Evolutionary conservation across 1,140 invertebrate genomes (phyloP).

Genomic region (Bombus picipes): DNA sequence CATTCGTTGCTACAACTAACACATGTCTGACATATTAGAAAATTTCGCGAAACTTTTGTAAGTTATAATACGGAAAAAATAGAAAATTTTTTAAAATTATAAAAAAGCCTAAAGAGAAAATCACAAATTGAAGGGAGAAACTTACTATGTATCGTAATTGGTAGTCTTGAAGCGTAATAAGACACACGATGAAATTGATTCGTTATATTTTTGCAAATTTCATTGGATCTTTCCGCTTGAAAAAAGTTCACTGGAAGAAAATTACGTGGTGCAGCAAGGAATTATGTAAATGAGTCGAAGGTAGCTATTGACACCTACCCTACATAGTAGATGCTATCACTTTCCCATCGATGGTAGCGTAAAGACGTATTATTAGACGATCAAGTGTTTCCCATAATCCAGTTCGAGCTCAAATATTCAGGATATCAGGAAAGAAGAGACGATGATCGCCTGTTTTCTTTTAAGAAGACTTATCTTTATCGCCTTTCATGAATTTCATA

Average conservation of each 20-base stretch:
- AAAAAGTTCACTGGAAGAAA: not conserved
- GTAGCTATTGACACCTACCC: constrained; percentile 12
- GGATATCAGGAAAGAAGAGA: too few relatives aligned
- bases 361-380: not conserved
- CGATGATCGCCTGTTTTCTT: not conserved
- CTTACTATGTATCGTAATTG: not conserved
- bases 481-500: not conserved
- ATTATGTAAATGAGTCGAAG: constrained; percentile 3
- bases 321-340: not conserved
- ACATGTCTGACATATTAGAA: too few relatives aligned
- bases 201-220: not conserved
- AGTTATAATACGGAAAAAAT: too few relatives aligned
- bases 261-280: not conserved
- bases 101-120: not conserved
- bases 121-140: not conserved
- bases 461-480: not conserved
- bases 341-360: not conserved
- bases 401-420: not conserved
- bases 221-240: too few relatives aligned
- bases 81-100: too few relatives aligned
- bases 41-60: too few relatives aligned
- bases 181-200: not conserved
- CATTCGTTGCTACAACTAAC: too few relatives aligned
- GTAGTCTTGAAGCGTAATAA: not conserved
- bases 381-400: not conserved